Evolutionary conservation across 2,888 invertebrate genomes (phyloP).

Genomic region (Epicampocera succincta): DNA sequence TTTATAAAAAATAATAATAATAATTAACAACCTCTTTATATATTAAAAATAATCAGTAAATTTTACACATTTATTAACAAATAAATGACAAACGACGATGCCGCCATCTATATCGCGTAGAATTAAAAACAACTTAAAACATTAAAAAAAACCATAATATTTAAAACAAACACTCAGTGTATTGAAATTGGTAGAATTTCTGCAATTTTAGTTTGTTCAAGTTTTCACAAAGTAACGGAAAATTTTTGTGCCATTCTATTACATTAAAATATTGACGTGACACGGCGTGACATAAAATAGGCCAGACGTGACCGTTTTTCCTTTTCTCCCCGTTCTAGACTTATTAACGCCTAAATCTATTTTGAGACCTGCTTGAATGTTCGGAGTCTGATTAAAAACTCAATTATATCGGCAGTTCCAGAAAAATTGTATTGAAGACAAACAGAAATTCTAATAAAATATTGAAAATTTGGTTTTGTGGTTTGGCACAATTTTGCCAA

Average conservation of each 20-base stretch:
- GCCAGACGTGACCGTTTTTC: neutral
- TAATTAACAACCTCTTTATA: slow-evolving; percentile 58
- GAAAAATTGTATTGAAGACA: too few species aligned
- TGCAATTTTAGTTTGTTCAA: slow-evolving; percentile 34
- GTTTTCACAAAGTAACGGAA: neutral
- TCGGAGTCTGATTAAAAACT: too few species aligned
- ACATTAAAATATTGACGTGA: slow-evolving; percentile 29
- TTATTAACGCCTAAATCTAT: too few species aligned
- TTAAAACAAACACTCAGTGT: slow-evolving; percentile 47
- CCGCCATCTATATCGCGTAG: slow-evolving; percentile 57
- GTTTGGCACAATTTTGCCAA: too few species aligned
- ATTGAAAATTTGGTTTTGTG: too few species aligned
- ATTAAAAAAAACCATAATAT: slow-evolving; percentile 15
- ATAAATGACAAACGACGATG: slow-evolving; percentile 22
- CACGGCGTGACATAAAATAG: slow-evolving; percentile 34
- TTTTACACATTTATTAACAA: slow-evolving; percentile 43
- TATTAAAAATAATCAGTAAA: slow-evolving; percentile 31
- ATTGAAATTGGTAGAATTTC: slow-evolving; percentile 33
- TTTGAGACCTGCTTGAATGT: too few species aligned
- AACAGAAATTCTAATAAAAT: too few species aligned
- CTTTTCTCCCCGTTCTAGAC: too few species aligned
- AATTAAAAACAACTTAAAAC: slow-evolving; percentile 22
- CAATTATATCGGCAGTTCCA: too few species aligned
- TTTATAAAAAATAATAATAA: slow-evolving; percentile 42
- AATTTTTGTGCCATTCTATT: slow-evolving; percentile 58